Conservation (phyloP, 2,797 vertebrate genomes). For the Hypotaenidia okinawae region DNA sequence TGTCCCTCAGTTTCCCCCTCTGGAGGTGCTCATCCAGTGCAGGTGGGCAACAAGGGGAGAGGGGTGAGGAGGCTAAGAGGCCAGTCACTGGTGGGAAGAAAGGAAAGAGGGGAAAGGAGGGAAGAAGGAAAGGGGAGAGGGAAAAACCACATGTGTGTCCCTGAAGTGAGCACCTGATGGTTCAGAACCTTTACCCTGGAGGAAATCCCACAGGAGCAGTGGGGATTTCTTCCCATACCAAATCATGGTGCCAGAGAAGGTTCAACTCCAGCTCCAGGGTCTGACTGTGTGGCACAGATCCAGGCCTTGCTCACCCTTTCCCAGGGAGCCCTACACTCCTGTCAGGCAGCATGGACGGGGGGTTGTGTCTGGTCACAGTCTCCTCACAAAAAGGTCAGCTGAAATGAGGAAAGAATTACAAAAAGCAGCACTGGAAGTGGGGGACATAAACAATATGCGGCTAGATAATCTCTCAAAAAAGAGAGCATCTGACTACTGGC, state of each 20-base stretch:
- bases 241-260: neutral
- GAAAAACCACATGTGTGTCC: neutral
- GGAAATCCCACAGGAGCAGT: neutral
- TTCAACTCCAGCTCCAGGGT: neutral
- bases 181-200: neutral
- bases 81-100: neutral
- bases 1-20: neutral
- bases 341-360: neutral
- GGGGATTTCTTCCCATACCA: neutral
- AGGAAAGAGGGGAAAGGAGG: neutral
- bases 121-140: too few species aligned
- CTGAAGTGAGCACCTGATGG: neutral
- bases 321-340: neutral
- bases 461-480: neutral
- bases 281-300: neutral
- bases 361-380: neutral
- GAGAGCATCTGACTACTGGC: neutral
- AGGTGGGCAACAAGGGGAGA: neutral
- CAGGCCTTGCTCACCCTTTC: accelerated
- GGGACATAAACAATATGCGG: neutral
- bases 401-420: neutral
- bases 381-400: neutral
- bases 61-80: neutral
- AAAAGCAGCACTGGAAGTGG: neutral
- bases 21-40: neutral